Evolutionary conservation across 2,113 vertebrate species (phyloP), one percentile per base, ranked within the genome.

Genomic region (Plecturocebus donacophilus): DNA sequence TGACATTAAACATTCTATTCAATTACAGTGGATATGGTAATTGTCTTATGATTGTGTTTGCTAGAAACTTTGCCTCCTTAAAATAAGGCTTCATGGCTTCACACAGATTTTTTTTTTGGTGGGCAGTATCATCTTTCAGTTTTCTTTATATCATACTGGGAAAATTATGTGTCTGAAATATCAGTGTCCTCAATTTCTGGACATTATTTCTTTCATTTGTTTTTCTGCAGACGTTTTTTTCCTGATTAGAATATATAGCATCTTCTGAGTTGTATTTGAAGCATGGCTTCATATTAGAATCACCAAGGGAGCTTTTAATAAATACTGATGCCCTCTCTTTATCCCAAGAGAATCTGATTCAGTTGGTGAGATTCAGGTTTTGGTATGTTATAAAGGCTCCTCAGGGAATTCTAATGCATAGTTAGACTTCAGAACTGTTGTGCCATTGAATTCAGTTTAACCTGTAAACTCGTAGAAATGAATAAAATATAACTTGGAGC

Each of bases 71-170:
- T 73, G 52, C 81, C 11, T 77, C 30, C 21, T 25, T 91, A 40
- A 82, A 94, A 38, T 87, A 79, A 79, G 45, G 40, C 30, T 52
- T 77, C 32, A 12, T 92, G 54, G 17, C 80, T 85, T 92, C 89
- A 8, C 14, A 42, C 66, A 73, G 19, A 30, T 11, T 38, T 25
- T 40, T 25, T 94, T 64, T 42, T 47, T 87, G 35, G 21, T 42
- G n/a, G 19, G 27, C 40, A 93, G 7, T 90, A 17, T 80, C 16
- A 40, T 58, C 25, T 90, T 75, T 66, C 38, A 77, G 21, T 80
- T 89, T 84, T 94, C 73, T 84, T 95, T 93, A 64, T 61, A 52
- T 80, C 5, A 32, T 64, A n/a, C 17, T 92, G 40, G 25, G 90
- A 52, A 89, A 92, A 68, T 64, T 40, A 49, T 79, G 30, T 92